Percentiles rank a stretch among this genome's conserved stretches.
These are phyloP conservation scores for Poecilia picta DNA, from an alignment of 2,797 vertebrate genomes.

Conservation along the genomic window DNA sequence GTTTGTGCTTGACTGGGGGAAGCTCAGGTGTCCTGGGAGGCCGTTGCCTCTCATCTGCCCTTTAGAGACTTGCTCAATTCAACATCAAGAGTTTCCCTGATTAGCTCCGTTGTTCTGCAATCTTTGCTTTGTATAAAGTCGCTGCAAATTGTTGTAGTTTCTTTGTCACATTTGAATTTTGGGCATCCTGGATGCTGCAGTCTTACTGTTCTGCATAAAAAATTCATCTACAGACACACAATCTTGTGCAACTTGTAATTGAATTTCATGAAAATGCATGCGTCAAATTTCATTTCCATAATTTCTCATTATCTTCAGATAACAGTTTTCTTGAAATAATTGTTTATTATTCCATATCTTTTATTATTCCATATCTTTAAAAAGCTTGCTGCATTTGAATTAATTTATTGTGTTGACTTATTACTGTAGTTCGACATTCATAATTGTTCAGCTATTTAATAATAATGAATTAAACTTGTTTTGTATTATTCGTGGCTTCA, in stretches of 20 bases:
- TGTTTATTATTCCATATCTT: background rate
- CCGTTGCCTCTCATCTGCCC: slow-evolving; percentile 40
- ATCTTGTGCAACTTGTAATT: background rate
- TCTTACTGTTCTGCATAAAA: background rate
- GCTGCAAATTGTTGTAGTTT: background rate
- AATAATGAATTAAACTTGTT: no score
- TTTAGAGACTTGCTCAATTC: slow-evolving; percentile 27
- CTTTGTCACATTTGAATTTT: background rate
- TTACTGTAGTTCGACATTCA: no score
- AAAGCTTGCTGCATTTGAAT: background rate
- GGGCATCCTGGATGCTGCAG: background rate
- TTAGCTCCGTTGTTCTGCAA: background rate
- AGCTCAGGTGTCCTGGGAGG: slow-evolving; percentile 59
- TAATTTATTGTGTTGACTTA: no score
- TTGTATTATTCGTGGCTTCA: background rate
- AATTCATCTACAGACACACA: background rate
- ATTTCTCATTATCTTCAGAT: background rate
- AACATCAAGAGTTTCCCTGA: background rate
- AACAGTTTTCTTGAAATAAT: background rate
- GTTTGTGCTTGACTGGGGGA: slow-evolving; percentile 29
- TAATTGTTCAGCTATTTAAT: no score
- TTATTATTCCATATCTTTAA: no score
- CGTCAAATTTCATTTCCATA: background rate
- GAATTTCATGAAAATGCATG: background rate
- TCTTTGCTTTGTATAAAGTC: background rate